Base-by-base conservation (phyloP, 2,888 invertebrate genomes). In the Drosophila ezoana region DNA sequence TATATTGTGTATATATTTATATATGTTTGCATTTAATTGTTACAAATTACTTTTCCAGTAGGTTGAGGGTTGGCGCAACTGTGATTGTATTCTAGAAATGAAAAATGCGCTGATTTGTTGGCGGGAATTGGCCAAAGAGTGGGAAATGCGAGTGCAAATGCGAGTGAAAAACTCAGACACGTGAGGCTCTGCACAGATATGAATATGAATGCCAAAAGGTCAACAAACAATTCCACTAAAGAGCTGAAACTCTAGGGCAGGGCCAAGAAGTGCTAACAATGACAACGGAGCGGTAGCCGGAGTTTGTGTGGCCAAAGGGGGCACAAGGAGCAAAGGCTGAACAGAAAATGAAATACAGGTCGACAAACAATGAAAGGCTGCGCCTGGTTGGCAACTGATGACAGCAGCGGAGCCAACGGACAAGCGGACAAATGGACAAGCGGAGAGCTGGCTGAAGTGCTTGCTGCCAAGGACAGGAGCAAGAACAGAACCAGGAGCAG, bases 301-400 rank as follows among this genome's bases (percentile, higher is more conserved):
- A 33, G 10, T 14, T 28, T 28, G 28, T 8, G 8, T 18, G 32
- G 18, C 8, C 14, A 16, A 16, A 28, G 41, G 47, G n/a, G 48
- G 13, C 23, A 40, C 23, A 48, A 20, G 51, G 13, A 20, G 79
- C 79, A 75, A 60, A 63, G 61, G 49, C 52, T 65, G 65, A 70
- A 49, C 45, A 57, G 52, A 52, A 75, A 70, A 67, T 58, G 75
- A 69, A 79, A 62, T 65, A 70, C 73, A 75, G 71, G 63, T 68
- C 69, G 73, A 60, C 62, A 76, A 77, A 77, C 77, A 80, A 77
- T 62, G 54, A 72, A 66, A 69, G 72, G 68, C 69, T 57, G 67
- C 56, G 78, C 58, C 76, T 73, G 54, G 73, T 65, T 79, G 82
- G 81, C 79, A 82, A 71, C 66, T 63, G 78, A 76, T 79, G 79